phyloP scores from a whole-genome alignment of 2,888 invertebrate genomes.

The Nemapogon koenigi region DNA sequence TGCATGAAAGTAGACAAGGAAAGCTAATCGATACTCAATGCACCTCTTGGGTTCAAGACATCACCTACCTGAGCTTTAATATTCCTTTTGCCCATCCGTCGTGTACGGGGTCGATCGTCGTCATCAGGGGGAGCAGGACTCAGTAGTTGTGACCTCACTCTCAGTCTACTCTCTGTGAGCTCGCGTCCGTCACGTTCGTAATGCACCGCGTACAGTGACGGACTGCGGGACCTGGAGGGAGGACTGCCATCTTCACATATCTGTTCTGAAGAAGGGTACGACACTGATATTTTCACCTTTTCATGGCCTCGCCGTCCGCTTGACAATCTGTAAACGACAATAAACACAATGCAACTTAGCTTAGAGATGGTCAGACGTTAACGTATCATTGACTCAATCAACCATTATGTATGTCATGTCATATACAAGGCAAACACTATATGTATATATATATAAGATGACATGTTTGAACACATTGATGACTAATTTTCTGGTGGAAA shows the following conservation, averaged over 20 bases:
- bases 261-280: constrained; percentile 83
- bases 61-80: constrained; percentile 93
- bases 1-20: not conserved
- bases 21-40: not conserved
- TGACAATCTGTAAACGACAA: constrained; percentile 51
- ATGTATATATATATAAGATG: no score
- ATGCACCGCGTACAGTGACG: constrained; percentile 70
- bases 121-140: constrained; percentile 53
- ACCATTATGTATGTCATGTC: no score
- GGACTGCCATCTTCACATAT: constrained; percentile 56
- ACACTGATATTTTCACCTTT: constrained; percentile 85
- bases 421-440: no score
- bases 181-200: constrained; percentile 72
- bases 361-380: no score
- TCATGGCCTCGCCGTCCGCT: constrained; percentile 73
- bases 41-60: not conserved
- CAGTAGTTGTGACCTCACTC: constrained; percentile 55
- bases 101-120: constrained; percentile 50
- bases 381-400: constrained; percentile 10
- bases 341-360: no score
- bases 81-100: constrained; percentile 86
- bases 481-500: no score
- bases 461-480: no score
- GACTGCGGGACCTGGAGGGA: constrained; percentile 42
- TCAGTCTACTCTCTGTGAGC: constrained; percentile 66